phyloP scores from a whole-genome alignment of 2,888 invertebrate genomes.

The Coremacera marginata region DNA sequence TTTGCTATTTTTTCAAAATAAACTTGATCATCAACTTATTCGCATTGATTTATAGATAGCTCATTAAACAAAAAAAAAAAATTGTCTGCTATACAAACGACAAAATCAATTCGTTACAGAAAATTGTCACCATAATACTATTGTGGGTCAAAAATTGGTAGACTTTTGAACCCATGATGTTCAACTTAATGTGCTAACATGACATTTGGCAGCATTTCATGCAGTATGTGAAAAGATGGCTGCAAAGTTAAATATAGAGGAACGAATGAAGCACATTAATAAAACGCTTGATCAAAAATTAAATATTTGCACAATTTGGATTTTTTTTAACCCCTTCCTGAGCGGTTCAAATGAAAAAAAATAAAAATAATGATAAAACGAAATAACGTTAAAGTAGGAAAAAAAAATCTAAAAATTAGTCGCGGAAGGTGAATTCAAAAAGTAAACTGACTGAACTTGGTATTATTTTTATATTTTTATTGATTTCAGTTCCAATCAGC shows the following conservation, averaged over 20 bases:
- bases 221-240: constrained; percentile 35
- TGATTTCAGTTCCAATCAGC: not conserved
- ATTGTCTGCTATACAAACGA: not conserved
- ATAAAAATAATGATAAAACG: not conserved
- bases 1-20: too few species aligned
- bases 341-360: not conserved
- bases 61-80: not conserved
- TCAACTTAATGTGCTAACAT: constrained; percentile 32
- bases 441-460: not conserved
- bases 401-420: not conserved
- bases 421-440: constrained; percentile 1
- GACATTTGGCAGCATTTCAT: constrained; percentile 47
- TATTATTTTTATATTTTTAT: not conserved
- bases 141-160: constrained; percentile 9
- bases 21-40: too few species aligned
- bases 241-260: not conserved
- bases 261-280: constrained; percentile 37
- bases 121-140: constrained; percentile 26
- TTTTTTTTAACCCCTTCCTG: constrained; percentile 38
- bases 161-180: constrained; percentile 15
- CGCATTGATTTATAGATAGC: too few species aligned
- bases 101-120: constrained; percentile 27
- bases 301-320: constrained; percentile 46
- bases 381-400: not conserved
- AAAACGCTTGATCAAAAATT: constrained; percentile 49